Percentiles rank a stretch among this genome's conserved stretches.
phyloP scores from a whole-genome alignment of 2,888 invertebrate species.

The Melolontha melolontha region DNA sequence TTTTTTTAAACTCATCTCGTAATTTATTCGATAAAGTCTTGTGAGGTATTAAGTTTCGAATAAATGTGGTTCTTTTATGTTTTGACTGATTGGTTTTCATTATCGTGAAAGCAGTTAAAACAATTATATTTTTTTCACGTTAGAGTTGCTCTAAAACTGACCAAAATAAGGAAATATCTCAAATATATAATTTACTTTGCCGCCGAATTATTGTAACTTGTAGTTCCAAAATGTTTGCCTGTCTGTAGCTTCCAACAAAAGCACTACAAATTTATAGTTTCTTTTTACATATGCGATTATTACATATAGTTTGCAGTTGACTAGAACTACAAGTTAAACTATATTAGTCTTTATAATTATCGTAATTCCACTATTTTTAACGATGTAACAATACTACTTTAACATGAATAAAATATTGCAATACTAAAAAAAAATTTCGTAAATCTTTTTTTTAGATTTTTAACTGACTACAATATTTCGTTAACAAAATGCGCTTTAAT shows the following conservation, averaged over 20 bases:
- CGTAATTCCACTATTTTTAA: not conserved
- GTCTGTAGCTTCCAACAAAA: not conserved
- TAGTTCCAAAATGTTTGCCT: not conserved
- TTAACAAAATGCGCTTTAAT: not conserved
- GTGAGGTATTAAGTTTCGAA: constrained; percentile 49
- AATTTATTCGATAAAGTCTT: constrained; percentile 46
- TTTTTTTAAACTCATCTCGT: constrained; percentile 46
- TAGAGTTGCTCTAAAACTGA: not conserved
- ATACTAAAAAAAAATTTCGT: constrained; percentile 15
- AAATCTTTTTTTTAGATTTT: constrained; percentile 7
- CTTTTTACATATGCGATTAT: constrained; percentile 1
- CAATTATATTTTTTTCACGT: constrained; percentile 7
- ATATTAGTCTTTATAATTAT: constrained; percentile 4
- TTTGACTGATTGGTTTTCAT: constrained; percentile 17
- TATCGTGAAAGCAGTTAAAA: not conserved
- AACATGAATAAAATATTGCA: constrained; percentile 13
- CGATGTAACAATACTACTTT: not conserved
- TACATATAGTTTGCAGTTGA: not conserved
- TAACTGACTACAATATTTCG: constrained; percentile 17
- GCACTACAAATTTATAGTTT: constrained; percentile 1
- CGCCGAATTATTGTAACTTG: too few relatives aligned
- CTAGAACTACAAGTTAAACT: too few relatives aligned
- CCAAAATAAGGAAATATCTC: not conserved
- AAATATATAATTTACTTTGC: not conserved
- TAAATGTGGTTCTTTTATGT: constrained; percentile 36